Percentiles rank a stretch among this genome's conserved stretches.
Conservation (phyloP, 1,140 invertebrate genomes). For the Calycopis cecrops region DNA sequence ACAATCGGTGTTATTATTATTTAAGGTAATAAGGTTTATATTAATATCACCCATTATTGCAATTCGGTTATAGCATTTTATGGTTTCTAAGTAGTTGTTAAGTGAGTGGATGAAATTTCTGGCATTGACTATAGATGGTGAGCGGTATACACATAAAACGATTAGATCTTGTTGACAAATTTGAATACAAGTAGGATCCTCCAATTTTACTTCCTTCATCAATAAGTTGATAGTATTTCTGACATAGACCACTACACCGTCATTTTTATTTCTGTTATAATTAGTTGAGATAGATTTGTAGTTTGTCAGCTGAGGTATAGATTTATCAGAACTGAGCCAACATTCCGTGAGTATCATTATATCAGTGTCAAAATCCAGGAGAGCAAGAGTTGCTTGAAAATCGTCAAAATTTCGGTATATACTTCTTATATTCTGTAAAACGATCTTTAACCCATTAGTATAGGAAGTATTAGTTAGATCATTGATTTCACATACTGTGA, state of each 20-base stretch:
- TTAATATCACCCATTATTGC: not conserved
- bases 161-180: not conserved
- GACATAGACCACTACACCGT: too few relatives aligned
- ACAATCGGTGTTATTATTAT: not conserved
- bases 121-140: slow-evolving; percentile 3
- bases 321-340: not conserved
- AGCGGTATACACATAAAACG: slow-evolving; percentile 5
- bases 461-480: not conserved
- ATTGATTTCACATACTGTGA: not conserved
- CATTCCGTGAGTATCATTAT: not conserved
- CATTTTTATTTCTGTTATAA: slow-evolving; percentile 12
- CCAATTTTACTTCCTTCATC: not conserved
- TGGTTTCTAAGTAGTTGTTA: not conserved
- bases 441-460: not conserved
- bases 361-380: not conserved
- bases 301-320: slow-evolving; percentile 6
- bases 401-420: not conserved
- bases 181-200: not conserved
- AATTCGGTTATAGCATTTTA: not conserved
- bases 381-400: not conserved
- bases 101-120: slow-evolving; percentile 1
- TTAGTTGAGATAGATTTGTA: slow-evolving; percentile 1
- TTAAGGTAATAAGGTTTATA: not conserved
- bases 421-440: not conserved
- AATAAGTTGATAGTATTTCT: slow-evolving; percentile 2